Conservation (phyloP, 2,113 vertebrate genomes). For the Gorsachius goisagi region DNA sequence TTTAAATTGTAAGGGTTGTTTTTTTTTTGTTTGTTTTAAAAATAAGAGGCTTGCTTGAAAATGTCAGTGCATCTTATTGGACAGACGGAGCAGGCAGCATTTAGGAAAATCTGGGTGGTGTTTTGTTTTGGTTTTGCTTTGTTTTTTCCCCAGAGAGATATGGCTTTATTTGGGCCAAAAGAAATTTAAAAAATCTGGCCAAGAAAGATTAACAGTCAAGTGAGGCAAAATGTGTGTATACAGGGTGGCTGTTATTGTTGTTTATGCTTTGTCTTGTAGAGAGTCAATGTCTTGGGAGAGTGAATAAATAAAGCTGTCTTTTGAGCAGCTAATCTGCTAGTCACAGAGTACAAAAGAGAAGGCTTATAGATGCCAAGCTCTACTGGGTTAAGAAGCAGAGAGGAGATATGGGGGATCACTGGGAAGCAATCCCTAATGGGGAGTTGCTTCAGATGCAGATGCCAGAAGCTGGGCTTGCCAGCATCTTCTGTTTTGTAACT, state of each 20-base stretch:
- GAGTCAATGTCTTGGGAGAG: neutral
- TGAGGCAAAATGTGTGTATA: neutral
- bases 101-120: neutral
- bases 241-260: neutral
- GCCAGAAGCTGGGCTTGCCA: neutral
- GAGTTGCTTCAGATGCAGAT: neutral
- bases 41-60: neutral
- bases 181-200: neutral
- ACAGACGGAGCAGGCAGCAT: neutral
- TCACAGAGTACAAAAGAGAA: neutral
- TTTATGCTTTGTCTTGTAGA: neutral
- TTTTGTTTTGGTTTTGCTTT: neutral
- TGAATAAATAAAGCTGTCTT: neutral
- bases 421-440: neutral
- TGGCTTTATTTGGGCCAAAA: neutral
- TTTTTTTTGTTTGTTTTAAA: neutral
- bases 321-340: conserved; percentile 4
- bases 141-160: neutral
- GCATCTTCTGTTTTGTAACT: neutral
- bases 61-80: neutral
- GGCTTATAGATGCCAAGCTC: neutral
- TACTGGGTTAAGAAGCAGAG: neutral
- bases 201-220: neutral
- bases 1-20: neutral
- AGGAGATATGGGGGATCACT: neutral